Evolutionary conservation across 1,140 invertebrate species (phyloP), one percentile per base, ranked within the genome.

Genomic region (Diachasmimorpha longicaudata): DNA sequence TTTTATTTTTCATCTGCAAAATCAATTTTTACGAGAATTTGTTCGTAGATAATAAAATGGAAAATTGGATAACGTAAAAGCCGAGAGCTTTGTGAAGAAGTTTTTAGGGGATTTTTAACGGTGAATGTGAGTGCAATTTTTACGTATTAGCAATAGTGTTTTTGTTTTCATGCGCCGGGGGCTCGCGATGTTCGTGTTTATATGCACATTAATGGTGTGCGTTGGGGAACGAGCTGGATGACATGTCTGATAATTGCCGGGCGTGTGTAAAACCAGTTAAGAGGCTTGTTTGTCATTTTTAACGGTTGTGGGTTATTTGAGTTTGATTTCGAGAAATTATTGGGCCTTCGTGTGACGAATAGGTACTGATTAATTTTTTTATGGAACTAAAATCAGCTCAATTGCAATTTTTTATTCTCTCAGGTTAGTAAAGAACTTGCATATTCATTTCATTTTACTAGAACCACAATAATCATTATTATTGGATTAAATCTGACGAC

Each of bases 161-260:
- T 72, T 16, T 39, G 13, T 63, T 44, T 73, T 44, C 14, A 21
- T 73, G 6, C 48, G 48, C 48, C 14, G 14, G 48, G n/a, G 16
- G 48, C 14, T 52, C 14, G 14, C 6, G 48, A 58, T 58, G 31
- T 84, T 84, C 82, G 80, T 75, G 75, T 84, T 86, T 87, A 83
- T 85, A 81, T 70, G 79, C 77, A 73, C 82, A 83, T 83, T 85
- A 85, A 86, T 81, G 78, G 82, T 86, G 82, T 85, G 79, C 83
- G 85, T 87, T 84, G 48, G 14, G 48, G 86, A 86, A 85, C 82
- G 84, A 87, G 73, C 85, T 85, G 82, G 63, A 83, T 86, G 86
- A 87, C 86, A 88, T 86, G 85, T 87, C 83, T 79, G 85, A 86
- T 88, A 88, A 88, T 88, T 88, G 84, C 82, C 79, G 25, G 31